phyloP scores from a whole-genome alignment of 2,113 vertebrate species.

The Carassius carassius region DNA sequence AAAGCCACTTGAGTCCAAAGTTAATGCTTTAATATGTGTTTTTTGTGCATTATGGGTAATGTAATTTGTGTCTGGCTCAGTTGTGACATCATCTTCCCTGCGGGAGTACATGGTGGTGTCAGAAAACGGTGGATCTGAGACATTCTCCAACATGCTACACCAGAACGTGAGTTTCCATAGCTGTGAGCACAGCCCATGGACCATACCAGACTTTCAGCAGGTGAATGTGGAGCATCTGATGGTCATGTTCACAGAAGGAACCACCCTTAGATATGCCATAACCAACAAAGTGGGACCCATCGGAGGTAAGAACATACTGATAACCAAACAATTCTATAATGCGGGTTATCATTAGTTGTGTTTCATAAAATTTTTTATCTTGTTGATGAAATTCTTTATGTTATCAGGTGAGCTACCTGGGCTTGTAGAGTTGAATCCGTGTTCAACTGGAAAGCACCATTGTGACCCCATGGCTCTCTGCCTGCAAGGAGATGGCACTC shows the following conservation, averaged over 20 bases:
- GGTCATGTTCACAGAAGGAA: slow-evolving; percentile 75
- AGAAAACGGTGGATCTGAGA: slow-evolving; percentile 67
- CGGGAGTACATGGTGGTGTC: slow-evolving; percentile 71
- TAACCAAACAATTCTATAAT: neutral
- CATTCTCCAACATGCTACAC: slow-evolving; percentile 70
- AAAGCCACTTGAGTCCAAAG: neutral
- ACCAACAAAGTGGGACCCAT: slow-evolving; percentile 71
- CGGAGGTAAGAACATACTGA: slow-evolving; percentile 58
- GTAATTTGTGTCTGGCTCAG: slow-evolving; percentile 41
- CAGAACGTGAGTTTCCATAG: slow-evolving; percentile 77
- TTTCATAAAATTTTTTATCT: neutral
- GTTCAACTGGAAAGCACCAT: slow-evolving; percentile 67
- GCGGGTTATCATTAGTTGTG: neutral
- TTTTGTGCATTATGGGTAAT: slow-evolving; percentile 15
- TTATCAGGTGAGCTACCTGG: slow-evolving; percentile 39
- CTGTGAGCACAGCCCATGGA: slow-evolving; percentile 62
- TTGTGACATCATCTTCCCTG: slow-evolving; percentile 69
- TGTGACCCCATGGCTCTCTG: slow-evolving; percentile 74
- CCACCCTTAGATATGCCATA: slow-evolving; percentile 76
- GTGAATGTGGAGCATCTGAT: slow-evolving; percentile 72
- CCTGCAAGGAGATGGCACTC: slow-evolving; percentile 56
- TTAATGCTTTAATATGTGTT: neutral
- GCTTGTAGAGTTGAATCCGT: slow-evolving; percentile 67
- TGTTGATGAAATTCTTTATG: neutral
- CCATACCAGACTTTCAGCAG: slow-evolving; percentile 60